Evolutionary conservation across 2,888 invertebrate species (phyloP).

Genomic region (Drosophila tanythrix): DNA sequence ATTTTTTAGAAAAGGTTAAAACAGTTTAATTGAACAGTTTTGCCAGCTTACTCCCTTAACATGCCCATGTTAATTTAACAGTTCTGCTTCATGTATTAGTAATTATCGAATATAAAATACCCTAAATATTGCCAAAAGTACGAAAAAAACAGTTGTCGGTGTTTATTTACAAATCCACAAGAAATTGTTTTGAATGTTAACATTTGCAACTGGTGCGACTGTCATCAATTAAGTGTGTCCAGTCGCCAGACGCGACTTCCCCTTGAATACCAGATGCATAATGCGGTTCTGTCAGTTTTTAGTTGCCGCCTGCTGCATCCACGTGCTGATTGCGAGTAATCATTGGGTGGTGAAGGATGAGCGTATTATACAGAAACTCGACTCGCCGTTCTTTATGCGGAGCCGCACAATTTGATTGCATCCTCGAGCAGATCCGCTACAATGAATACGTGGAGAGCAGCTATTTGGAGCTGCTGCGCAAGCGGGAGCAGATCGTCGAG

Average conservation of each 20-base stretch:
- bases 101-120: slow-evolving; percentile 9
- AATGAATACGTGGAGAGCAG: slow-evolving; percentile 82
- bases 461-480: slow-evolving; percentile 78
- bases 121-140: slow-evolving; percentile 32
- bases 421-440: slow-evolving; percentile 83
- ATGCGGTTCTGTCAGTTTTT: slow-evolving; percentile 56
- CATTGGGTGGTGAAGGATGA: slow-evolving; percentile 83
- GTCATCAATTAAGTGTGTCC: slow-evolving; percentile 10
- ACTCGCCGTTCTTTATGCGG: slow-evolving; percentile 84
- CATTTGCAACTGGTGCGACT: background rate
- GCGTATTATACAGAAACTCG: slow-evolving; percentile 81
- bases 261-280: slow-evolving; percentile 29
- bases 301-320: slow-evolving; percentile 50
- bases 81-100: background rate
- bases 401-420: slow-evolving; percentile 82
- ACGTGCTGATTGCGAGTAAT: slow-evolving; percentile 70
- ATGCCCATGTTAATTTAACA: slow-evolving; percentile 13
- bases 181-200: slow-evolving; percentile 18
- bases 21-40: background rate
- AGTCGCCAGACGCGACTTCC: slow-evolving; percentile 15
- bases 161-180: slow-evolving; percentile 45
- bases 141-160: slow-evolving; percentile 36
- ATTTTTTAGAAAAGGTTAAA: background rate
- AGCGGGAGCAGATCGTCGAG: slow-evolving; percentile 82
- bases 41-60: background rate